Percentiles rank a stretch among this genome's conserved stretches.
These are phyloP conservation scores for Rhabditoides inermis DNA, from an alignment of 2,888 invertebrate genomes.

Conservation along the genomic window DNA sequence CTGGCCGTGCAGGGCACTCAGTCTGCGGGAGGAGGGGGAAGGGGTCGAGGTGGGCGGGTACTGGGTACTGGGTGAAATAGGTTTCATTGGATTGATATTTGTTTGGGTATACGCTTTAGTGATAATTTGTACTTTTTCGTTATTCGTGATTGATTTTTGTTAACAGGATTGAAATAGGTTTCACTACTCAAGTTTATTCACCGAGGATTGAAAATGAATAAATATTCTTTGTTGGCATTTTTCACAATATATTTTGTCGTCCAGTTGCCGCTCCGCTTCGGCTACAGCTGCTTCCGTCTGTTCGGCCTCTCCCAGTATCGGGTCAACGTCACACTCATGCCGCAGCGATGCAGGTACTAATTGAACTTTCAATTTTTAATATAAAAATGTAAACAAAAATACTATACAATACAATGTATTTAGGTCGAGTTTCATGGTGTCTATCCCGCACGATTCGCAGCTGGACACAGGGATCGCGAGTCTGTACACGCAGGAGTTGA, in stretches of 20 bases:
- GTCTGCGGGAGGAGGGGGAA: slow-evolving; percentile 2
- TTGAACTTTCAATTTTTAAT: neutral
- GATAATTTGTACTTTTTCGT: too few species aligned
- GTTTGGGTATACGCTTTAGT: too few species aligned
- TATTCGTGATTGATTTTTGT: too few species aligned
- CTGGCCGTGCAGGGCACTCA: slow-evolving; percentile 20
- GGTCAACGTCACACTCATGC: slow-evolving; percentile 31
- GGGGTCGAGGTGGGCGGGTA: too few species aligned
- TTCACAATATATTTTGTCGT: too few species aligned
- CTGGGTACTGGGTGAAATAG: too few species aligned
- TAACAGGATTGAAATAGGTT: too few species aligned
- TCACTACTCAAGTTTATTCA: too few species aligned
- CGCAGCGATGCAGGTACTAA: slow-evolving; percentile 25
- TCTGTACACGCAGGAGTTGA: neutral
- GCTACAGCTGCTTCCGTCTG: slow-evolving; percentile 36
- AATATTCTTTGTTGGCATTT: too few species aligned
- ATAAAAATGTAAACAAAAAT: neutral
- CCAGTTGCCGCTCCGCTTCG: slow-evolving; percentile 20
- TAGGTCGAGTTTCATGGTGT: slow-evolving; percentile 14
- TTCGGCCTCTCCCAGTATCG: slow-evolving; percentile 28
- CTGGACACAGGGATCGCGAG: slow-evolving; percentile 23
- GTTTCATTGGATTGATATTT: too few species aligned
- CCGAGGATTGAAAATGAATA: too few species aligned
- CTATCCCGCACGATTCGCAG: slow-evolving; percentile 18
- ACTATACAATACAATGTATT: too few species aligned